Conservation (phyloP, 2,113 vertebrate genomes). For the Psittacula cyanocephala region DNA sequence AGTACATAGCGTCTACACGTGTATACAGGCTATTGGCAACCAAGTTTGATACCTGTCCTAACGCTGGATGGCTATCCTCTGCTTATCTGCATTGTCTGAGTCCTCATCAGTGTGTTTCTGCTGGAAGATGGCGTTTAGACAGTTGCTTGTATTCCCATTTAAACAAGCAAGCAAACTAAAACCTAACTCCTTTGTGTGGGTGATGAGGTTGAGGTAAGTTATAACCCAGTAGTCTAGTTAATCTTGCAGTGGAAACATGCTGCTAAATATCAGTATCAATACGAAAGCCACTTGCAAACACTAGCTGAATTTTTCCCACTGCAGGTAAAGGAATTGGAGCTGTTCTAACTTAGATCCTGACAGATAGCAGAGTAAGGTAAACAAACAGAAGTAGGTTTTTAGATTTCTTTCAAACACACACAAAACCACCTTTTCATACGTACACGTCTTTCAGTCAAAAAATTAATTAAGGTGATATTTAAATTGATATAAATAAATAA, state of each 20-base stretch:
- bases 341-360: not conserved
- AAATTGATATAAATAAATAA: not conserved
- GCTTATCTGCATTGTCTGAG: not conserved
- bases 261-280: not conserved
- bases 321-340: not conserved
- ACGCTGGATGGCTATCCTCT: not conserved
- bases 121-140: not conserved
- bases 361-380: not conserved
- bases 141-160: not conserved
- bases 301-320: not conserved
- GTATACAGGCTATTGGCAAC: not conserved
- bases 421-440: not conserved
- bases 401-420: not conserved
- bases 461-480: not conserved
- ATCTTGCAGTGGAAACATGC: not conserved
- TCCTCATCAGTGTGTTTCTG: not conserved
- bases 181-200: not conserved
- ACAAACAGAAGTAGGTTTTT: not conserved
- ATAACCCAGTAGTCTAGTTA: not conserved
- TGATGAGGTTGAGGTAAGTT: not conserved
- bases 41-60: not conserved
- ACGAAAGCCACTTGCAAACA: not conserved
- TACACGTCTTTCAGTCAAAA: not conserved
- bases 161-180: not conserved
- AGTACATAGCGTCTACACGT: fast-evolving